Base-by-base conservation (phyloP, 2,888 invertebrate genomes). In the Rhagophthalmus giganteus region DNA sequence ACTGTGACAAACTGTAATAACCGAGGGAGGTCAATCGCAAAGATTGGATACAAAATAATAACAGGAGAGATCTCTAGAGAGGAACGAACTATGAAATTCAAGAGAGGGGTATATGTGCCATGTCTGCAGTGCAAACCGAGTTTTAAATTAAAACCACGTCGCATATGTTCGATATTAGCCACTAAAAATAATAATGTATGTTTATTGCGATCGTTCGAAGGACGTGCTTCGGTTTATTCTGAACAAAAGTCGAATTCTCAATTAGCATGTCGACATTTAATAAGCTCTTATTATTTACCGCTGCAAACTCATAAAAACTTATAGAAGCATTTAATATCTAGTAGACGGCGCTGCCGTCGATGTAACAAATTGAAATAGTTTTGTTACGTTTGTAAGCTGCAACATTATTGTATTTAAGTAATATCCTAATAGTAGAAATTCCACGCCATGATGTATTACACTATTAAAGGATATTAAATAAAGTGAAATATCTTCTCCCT, bases 81-180 rank as follows among this genome's bases (percentile, higher is more conserved):
- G 30, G 41, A 46, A 47, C 27, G 28, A 38, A 37, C 44, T 30
- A 27, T 20, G 14, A 38, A 45, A 27, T 27, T 25, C 35, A 24
- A 28, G 48, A 58, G 51, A 54, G 26, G 51, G 57, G 34, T 33
- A 38, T 24, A 46, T 30, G n/a, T 42, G 9, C 26, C 12, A 16
- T 32, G 13, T 25, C 37, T 11, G 51, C 49, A 55, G 38, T 11
- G 55, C 34, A 56, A 60, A 60, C 58, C 57, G 58, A 50, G 57
- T 58, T 61, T 61, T 59, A 61, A 59, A 61, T 61, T 61, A 61
- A n/a, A n/a, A 56, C 59, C 51, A 53, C 42, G 45, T 45, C 53
- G 45, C 52, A 55, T 39, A 54, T 58, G 54, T 56, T 53, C 47
- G 57, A 55, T 59, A 57, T 59, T 57, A 53, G 10, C 35, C 28